These are phyloP conservation scores for Parazoanthus darwini DNA, from an alignment of 92 coral and sea anemone genomes.

Conservation along the genomic window DNA sequence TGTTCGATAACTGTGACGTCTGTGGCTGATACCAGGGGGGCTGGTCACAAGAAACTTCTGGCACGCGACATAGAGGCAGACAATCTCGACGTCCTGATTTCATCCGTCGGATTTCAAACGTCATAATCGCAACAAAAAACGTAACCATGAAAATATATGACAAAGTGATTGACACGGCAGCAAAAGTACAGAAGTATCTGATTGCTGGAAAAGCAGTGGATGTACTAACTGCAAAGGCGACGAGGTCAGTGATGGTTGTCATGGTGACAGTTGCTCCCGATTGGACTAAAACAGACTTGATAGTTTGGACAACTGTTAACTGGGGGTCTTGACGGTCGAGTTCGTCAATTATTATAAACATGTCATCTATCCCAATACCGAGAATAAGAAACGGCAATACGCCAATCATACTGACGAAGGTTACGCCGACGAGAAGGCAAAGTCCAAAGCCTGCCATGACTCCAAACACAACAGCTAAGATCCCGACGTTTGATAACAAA, in stretches of 20 bases:
- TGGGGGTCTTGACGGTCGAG: slow-evolving; percentile 61
- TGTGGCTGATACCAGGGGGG: slow-evolving; percentile 58
- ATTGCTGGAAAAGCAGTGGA: slow-evolving; percentile 77
- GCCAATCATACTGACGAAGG: slow-evolving; percentile 77
- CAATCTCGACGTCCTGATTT: slow-evolving; percentile 67
- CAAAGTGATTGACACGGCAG: slow-evolving; percentile 61
- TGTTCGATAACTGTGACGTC: slow-evolving; percentile 48
- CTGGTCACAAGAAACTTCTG: slow-evolving; percentile 37
- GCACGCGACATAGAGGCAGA: slow-evolving; percentile 50
- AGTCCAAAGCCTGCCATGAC: slow-evolving; percentile 75
- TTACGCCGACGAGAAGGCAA: slow-evolving; percentile 52
- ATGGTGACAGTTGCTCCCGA: slow-evolving; percentile 90
- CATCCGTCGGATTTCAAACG: slow-evolving; percentile 70
- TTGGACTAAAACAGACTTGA: slow-evolving; percentile 67
- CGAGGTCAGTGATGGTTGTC: slow-evolving; percentile 88
- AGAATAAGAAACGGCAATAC: slow-evolving; percentile 76
- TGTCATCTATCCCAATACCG: slow-evolving; percentile 79
- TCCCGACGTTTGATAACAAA: slow-evolving; percentile 61
- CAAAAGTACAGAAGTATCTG: slow-evolving; percentile 70
- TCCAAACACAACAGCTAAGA: slow-evolving; percentile 75
- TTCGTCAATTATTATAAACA: slow-evolving; percentile 84
- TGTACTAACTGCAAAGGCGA: slow-evolving; percentile 86
- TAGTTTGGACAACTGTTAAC: slow-evolving; percentile 49
- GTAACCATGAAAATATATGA: slow-evolving; percentile 66
- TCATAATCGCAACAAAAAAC: slow-evolving; percentile 67